Conservation (phyloP, 2,888 invertebrate species). For the Leptogaster cylindrica region DNA sequence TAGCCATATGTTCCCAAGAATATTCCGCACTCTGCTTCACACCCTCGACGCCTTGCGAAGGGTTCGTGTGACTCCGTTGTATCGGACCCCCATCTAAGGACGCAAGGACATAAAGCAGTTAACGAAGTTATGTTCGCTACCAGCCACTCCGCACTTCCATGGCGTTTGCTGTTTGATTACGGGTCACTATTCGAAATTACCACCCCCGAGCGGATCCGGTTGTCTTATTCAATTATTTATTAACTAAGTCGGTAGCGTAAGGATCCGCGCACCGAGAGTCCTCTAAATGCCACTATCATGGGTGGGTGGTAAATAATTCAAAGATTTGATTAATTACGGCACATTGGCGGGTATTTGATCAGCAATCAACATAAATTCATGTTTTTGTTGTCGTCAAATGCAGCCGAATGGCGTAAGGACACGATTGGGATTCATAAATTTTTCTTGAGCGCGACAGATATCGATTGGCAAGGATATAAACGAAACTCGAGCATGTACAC, state of each 20-base stretch:
- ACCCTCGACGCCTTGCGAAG: too few species aligned
- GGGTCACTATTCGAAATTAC: conserved; percentile 18
- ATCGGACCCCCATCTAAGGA: too few species aligned
- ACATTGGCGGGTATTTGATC: conserved; percentile 42
- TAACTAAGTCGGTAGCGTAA: conserved; percentile 20
- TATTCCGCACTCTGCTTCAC: too few species aligned
- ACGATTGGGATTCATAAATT: conserved; percentile 19
- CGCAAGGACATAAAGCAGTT: conserved; percentile 1
- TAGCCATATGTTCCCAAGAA: too few species aligned
- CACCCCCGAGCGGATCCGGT: conserved; percentile 11
- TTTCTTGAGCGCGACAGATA: neutral
- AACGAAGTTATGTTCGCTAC: conserved; percentile 5
- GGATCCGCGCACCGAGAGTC: conserved; percentile 8
- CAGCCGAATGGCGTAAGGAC: neutral
- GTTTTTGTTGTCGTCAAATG: conserved; percentile 14
- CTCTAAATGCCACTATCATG: conserved; percentile 13
- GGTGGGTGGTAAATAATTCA: conserved; percentile 44
- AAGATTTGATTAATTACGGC: conserved; percentile 46
- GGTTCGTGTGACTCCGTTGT: too few species aligned
- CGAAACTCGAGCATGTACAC: neutral
- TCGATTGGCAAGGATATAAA: neutral
- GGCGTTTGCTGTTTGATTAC: conserved; percentile 25
- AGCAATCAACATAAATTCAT: conserved; percentile 39
- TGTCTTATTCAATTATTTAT: conserved; percentile 16
- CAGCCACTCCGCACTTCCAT: neutral